Base-by-base conservation (phyloP, 2,797 vertebrate species). In the Calcarius lapponicus region DNA sequence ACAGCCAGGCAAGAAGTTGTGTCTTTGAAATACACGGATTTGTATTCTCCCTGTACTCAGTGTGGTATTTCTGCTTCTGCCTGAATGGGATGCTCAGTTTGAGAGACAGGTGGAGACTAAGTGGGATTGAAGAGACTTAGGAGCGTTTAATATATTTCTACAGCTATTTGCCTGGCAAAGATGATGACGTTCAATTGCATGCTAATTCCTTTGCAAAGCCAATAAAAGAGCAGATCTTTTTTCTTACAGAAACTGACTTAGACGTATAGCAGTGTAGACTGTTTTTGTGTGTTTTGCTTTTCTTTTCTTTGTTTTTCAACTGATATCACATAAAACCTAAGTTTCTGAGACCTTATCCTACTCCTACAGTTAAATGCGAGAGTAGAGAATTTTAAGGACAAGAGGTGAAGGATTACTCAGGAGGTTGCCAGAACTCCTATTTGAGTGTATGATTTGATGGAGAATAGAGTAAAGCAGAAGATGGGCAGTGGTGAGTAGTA, bases 61-160 rank as follows among this genome's bases (percentile, higher is more conserved):
- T 48, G 17, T 40, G 19, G 38, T 51, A n/a, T 65, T 82, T 70
- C 45, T 85, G 45, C 42, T 82, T 90, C 79, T 83, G 91, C 53
- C 66, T 72, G 43, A 51, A 80, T 42, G 38, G 66, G 85, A 75
- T 90, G 54, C 86, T 95, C 75, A 42, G 42, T 85, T 86, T 95
- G 81, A 91, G 67, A 94, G 88, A 94, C 94, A 97, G 95, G 97
- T 97, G 97, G 95, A 95, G 93, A 78, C 79, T 92, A 97, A 97
- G 95, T 96, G 86, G 80, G 95, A 96, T 97, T 10, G 43, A 92
- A 86, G 64, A 93, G 95, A 84, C 53, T 94, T 97, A 96, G 42
- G 80, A 90, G 88, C 58, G 38, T 97, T 96, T 95, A 96, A 87
- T 62, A 38, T 29, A 88, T 86, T 93, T 91, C 88, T 90, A 65